Evolutionary conservation across 2,888 invertebrate species (phyloP).

Genomic region (Hyposoter dolosus): DNA sequence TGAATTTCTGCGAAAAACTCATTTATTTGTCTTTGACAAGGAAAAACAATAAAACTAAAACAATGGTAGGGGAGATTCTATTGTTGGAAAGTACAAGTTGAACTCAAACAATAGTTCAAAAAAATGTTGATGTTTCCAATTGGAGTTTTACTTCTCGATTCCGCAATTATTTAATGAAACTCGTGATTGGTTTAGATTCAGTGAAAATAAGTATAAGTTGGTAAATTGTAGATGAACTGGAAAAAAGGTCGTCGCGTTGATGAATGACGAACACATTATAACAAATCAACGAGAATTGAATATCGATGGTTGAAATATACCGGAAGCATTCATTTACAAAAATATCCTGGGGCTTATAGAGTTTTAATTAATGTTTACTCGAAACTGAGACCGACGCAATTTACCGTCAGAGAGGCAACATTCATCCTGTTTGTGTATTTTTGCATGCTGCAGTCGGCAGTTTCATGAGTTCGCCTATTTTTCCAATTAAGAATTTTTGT

Average conservation of each 20-base stretch:
- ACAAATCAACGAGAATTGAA: background rate
- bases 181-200: background rate
- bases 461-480: constrained; percentile 4
- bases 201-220: background rate
- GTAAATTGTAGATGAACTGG: background rate
- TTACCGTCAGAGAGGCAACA: constrained; percentile 20
- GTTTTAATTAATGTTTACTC: constrained; percentile 47
- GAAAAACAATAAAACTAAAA: no score
- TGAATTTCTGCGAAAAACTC: no score
- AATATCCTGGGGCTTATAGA: background rate
- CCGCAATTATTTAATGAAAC: background rate
- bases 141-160: background rate
- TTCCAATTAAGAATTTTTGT: constrained; percentile 50
- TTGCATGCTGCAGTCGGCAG: constrained; percentile 8
- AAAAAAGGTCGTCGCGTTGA: background rate
- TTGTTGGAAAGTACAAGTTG: no score
- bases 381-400: constrained; percentile 11
- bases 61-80: no score
- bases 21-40: no score
- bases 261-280: constrained; percentile 9
- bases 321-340: constrained; percentile 3
- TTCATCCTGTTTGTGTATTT: constrained; percentile 22
- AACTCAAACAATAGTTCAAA: background rate
- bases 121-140: background rate
- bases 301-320: background rate